Evolutionary conservation across 2,113 vertebrate species (phyloP).

Genomic region (Anseranas semipalmata): DNA sequence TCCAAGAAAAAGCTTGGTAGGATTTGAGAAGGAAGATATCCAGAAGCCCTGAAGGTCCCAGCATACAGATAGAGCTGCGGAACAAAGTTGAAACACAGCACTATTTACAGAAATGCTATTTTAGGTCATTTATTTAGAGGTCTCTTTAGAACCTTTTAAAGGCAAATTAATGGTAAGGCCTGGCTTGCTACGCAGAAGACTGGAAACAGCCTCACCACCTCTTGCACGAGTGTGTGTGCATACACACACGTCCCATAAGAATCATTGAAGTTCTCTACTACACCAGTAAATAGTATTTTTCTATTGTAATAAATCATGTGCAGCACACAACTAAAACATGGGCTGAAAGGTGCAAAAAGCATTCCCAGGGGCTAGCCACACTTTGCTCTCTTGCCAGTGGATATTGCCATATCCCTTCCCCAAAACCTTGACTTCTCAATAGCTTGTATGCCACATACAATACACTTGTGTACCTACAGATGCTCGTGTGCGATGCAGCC

Average conservation of each 20-base stretch:
- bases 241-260: background rate
- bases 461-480: rapidly evolving
- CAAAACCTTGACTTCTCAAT: background rate
- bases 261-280: background rate
- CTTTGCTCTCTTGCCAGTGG: background rate
- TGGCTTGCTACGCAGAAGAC: background rate
- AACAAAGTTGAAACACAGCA: background rate
- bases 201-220: background rate
- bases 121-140: background rate
- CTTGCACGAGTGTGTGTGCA: background rate
- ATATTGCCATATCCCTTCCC: background rate
- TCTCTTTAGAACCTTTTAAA: background rate
- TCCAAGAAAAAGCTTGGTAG: background rate
- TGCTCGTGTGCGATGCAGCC: rapidly evolving
- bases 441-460: background rate
- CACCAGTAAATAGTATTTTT: background rate
- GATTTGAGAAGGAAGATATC: background rate
- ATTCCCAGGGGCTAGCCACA: background rate
- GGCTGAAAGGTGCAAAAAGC: background rate
- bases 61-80: rapidly evolving
- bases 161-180: background rate
- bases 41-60: background rate
- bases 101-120: background rate
- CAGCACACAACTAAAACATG: background rate
- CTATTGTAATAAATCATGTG: background rate